Evolutionary conservation across 2,888 invertebrate species (phyloP).

Genomic region (Elegia similella): DNA sequence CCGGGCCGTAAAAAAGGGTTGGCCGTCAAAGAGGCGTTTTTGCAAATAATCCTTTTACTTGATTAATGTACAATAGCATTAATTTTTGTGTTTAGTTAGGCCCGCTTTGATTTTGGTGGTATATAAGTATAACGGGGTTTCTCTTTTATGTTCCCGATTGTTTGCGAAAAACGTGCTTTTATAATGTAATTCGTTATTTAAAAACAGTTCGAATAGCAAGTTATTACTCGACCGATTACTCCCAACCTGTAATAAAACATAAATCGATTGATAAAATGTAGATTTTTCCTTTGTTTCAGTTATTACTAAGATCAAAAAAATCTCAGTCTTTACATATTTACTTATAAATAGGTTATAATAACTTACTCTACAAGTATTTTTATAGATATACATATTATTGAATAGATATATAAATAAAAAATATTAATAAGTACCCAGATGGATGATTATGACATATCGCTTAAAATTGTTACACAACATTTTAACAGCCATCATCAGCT

Average conservation of each 20-base stretch:
- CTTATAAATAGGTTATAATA: too few relatives aligned
- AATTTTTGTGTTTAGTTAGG: slow-evolving; percentile 60
- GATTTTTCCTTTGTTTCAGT: too few relatives aligned
- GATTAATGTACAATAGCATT: slow-evolving; percentile 72
- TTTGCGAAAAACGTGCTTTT: background rate
- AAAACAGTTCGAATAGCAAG: background rate
- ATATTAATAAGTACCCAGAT: too few relatives aligned
- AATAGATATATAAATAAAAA: too few relatives aligned
- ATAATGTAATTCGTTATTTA: background rate
- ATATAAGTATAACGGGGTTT: background rate
- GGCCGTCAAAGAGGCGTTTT: slow-evolving; percentile 54
- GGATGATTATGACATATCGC: too few relatives aligned
- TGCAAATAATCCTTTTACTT: slow-evolving; percentile 53
- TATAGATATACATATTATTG: too few relatives aligned
- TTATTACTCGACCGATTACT: background rate
- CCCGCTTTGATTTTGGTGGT: slow-evolving; percentile 22
- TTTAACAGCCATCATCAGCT: too few relatives aligned
- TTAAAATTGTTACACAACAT: too few relatives aligned
- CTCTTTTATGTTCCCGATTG: background rate
- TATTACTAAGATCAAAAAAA: background rate
- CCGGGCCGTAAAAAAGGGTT: slow-evolving; percentile 67
- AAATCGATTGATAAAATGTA: too few relatives aligned
- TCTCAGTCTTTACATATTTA: too few relatives aligned
- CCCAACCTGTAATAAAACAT: too few relatives aligned
- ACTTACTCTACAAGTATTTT: too few relatives aligned